Evolutionary conservation across 2,797 vertebrate genomes (phyloP).

Genomic region (Aeoliscus strigatus): DNA sequence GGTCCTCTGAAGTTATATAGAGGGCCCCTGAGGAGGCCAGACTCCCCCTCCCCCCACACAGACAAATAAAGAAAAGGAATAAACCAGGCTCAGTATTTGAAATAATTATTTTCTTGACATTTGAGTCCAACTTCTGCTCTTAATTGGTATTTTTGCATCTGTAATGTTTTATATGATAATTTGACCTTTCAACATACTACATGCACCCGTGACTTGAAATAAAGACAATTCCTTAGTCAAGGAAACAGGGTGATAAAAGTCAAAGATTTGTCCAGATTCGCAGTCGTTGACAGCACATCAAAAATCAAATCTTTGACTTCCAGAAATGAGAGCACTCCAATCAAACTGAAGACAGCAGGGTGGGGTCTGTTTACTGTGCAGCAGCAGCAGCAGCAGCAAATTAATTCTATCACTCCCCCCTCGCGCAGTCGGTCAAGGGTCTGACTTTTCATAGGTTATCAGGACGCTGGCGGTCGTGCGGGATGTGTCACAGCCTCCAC

Average conservation of each 20-base stretch:
- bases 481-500: conserved; percentile 25
- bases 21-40: no score
- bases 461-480: conserved; percentile 10
- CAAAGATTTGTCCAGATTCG: conserved; percentile 18
- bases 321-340: conserved; percentile 35
- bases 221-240: conserved; percentile 6
- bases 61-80: no score
- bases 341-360: conserved; percentile 25
- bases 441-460: no score
- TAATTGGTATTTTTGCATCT: no score
- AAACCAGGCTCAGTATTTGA: no score
- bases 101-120: no score
- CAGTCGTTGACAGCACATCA: conserved; percentile 10
- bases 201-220: conserved; percentile 1
- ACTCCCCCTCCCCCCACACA: no score
- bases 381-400: conserved; percentile 1
- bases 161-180: no score
- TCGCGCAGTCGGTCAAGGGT: conserved; percentile 6
- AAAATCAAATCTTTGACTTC: conserved; percentile 39
- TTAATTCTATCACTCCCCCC: no score
- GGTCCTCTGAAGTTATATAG: no score
- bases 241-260: conserved; percentile 15
- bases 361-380: neutral
- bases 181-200: neutral
- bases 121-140: no score